phyloP scores from a whole-genome alignment of 2,113 vertebrate genomes.

The Marmota flaviventris region DNA sequence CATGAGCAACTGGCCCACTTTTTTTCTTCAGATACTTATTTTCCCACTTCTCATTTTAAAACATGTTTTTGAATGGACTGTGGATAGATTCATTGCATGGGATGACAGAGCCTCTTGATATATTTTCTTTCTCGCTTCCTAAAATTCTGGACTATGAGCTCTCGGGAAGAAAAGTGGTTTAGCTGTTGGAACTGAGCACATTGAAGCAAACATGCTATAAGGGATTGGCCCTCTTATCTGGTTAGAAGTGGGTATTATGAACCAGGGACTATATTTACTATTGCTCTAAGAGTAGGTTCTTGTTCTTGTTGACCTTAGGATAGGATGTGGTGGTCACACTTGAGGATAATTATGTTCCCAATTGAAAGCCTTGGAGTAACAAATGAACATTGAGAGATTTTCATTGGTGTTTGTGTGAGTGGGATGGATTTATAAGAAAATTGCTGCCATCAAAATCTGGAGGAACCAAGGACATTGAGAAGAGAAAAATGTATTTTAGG shows the following conservation, averaged over 20 bases:
- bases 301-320: neutral
- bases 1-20: neutral
- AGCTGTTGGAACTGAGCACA: neutral
- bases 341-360: neutral
- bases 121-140: neutral
- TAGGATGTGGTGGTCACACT: neutral
- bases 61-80: neutral
- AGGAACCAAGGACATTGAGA: neutral
- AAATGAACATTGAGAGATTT: neutral
- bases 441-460: neutral
- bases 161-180: neutral
- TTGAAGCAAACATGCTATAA: constrained; percentile 46
- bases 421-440: neutral
- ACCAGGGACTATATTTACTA: neutral
- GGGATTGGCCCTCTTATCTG: neutral
- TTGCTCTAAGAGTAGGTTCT: constrained; percentile 34
- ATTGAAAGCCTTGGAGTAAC: neutral
- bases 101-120: neutral
- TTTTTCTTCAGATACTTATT: neutral
- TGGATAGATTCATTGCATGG: neutral
- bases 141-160: neutral
- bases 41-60: neutral
- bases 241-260: neutral
- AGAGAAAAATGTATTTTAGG: neutral
- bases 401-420: neutral